phyloP scores from a whole-genome alignment of 2,888 invertebrate species.

The Cheilosia grossa region DNA sequence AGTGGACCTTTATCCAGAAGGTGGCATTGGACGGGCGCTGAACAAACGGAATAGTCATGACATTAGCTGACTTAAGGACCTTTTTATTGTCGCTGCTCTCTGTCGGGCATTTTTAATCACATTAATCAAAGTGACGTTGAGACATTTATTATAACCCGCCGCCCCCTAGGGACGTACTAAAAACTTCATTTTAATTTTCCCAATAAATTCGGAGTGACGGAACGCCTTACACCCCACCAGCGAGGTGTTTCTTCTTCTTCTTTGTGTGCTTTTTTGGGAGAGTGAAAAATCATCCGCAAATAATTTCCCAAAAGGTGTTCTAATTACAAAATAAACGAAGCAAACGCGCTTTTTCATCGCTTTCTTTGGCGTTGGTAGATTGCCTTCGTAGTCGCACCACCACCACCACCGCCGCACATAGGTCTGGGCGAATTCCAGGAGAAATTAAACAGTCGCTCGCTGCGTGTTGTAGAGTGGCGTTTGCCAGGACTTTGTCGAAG shows the following conservation, averaged over 20 bases:
- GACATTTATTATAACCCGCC: conserved; percentile 51
- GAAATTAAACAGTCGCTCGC: conserved; percentile 5
- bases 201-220: conserved; percentile 1
- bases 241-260: neutral
- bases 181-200: neutral
- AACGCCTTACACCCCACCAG: conserved; percentile 2
- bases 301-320: conserved; percentile 50
- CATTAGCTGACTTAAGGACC: conserved; percentile 38
- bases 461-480: neutral
- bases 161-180: conserved; percentile 4
- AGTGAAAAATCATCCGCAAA: conserved; percentile 59
- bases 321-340: conserved; percentile 30
- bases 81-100: conserved; percentile 8
- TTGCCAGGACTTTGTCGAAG: neutral
- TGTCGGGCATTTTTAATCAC: conserved; percentile 52
- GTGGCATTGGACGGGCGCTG: neutral
- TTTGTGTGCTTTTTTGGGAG: neutral
- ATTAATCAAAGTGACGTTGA: conserved; percentile 67
- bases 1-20: conserved; percentile 26
- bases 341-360: neutral
- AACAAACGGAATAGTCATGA: conserved; percentile 41
- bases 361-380: conserved; percentile 38
- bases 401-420: too few species aligned
- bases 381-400: conserved; percentile 5
- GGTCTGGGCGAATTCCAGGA: conserved; percentile 19